These are phyloP conservation scores for Ctenoplectra terminalis DNA, from an alignment of 1,140 invertebrate genomes.

Conservation along the genomic window DNA sequence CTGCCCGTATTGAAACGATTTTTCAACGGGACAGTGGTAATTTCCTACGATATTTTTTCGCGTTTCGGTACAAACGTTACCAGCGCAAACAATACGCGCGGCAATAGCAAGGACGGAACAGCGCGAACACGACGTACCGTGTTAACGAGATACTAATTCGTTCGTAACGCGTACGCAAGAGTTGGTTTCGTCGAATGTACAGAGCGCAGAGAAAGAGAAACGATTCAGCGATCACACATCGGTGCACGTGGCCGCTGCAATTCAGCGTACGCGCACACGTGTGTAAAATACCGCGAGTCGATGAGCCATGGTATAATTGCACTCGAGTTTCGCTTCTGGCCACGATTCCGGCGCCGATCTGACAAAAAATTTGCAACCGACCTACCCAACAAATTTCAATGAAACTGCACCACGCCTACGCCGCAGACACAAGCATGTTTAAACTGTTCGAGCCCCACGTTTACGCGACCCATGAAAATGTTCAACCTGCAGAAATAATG, in stretches of 20 bases:
- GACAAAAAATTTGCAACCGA: constrained; percentile 45
- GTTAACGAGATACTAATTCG: constrained; percentile 51
- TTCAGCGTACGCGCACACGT: constrained; percentile 31
- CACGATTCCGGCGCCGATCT: neutral
- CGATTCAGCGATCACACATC: constrained; percentile 15
- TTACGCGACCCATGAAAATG: constrained; percentile 2
- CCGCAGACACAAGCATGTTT: neutral
- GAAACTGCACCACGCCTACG: constrained; percentile 11
- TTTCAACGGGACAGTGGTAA: constrained; percentile 11
- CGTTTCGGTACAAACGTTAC: neutral
- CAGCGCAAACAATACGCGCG: constrained; percentile 3
- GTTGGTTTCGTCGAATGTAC: constrained; percentile 11
- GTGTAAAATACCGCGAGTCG: constrained; percentile 53
- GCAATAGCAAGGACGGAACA: neutral
- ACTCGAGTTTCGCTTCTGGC: neutral
- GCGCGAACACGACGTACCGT: neutral
- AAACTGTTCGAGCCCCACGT: neutral
- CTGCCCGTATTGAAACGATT: constrained; percentile 5
- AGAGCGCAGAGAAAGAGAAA: neutral
- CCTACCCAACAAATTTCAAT: constrained; percentile 40
- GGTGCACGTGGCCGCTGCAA: constrained; percentile 6
- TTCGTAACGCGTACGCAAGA: neutral
- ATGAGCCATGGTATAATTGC: constrained; percentile 56
- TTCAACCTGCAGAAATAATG: constrained; percentile 1
- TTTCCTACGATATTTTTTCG: constrained; percentile 3